These are phyloP conservation scores for Lordiphosa fenestrarum DNA, from an alignment of 2,888 invertebrate genomes.

Conservation along the genomic window DNA sequence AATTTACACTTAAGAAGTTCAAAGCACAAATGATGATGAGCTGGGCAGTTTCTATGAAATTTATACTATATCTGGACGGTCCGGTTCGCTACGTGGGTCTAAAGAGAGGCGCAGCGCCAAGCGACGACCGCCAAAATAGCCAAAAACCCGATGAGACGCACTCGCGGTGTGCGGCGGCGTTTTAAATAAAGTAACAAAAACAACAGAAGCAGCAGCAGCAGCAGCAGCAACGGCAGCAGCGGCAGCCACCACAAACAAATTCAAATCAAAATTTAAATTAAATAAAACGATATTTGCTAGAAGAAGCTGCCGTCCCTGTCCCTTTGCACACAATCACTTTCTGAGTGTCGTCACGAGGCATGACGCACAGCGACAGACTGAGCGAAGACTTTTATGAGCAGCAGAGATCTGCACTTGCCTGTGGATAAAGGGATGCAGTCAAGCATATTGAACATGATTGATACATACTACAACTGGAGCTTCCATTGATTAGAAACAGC, in stretches of 20 bases:
- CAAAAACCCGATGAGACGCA: constrained; percentile 67
- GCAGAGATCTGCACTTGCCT: no score
- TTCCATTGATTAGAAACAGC: no score
- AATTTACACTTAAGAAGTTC: constrained; percentile 77
- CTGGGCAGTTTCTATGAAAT: constrained; percentile 77
- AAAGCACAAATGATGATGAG: constrained; percentile 80
- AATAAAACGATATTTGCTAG: constrained; percentile 37
- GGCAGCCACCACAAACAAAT: constrained; percentile 56
- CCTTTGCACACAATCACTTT: constrained; percentile 41
- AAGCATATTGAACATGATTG: no score
- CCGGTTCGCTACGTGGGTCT: constrained; percentile 18
- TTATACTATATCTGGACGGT: constrained; percentile 76
- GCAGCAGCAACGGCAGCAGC: constrained; percentile 12
- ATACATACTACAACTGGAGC: no score
- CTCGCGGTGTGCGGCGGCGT: constrained; percentile 33
- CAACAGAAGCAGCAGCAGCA: constrained; percentile 12
- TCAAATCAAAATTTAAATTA: constrained; percentile 67
- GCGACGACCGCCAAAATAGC: constrained; percentile 69
- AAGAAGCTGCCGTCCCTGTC: constrained; percentile 23
- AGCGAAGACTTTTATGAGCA: no score
- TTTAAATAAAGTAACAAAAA: constrained; percentile 63
- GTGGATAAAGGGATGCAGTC: no score
- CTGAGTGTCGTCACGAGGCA: constrained; percentile 45
- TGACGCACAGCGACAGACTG: constrained; percentile 44
- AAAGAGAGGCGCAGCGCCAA: constrained; percentile 16